These are phyloP conservation scores for Rhinoderma darwinii DNA, from an alignment of 2,113 vertebrate species.

Conservation along the genomic window DNA sequence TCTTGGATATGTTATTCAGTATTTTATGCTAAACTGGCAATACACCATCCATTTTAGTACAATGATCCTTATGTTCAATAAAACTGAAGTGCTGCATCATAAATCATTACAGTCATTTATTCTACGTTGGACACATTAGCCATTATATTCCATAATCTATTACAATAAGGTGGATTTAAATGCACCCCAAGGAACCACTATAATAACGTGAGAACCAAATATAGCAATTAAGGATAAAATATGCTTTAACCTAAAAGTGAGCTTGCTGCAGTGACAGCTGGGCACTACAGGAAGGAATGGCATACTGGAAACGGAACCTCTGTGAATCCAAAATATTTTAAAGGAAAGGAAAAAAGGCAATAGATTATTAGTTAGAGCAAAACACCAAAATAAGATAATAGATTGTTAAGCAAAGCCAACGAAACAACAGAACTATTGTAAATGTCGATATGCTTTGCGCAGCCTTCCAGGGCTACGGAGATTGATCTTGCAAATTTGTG, in stretches of 20 bases:
- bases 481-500: neutral
- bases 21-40: constrained; percentile 88
- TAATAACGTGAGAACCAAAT: constrained; percentile 85
- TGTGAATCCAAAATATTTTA: constrained; percentile 35
- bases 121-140: constrained; percentile 87
- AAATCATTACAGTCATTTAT: constrained; percentile 87
- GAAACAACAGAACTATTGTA: neutral
- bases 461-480: neutral
- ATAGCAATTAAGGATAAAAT: constrained; percentile 85
- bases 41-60: constrained; percentile 86
- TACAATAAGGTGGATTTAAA: constrained; percentile 88
- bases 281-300: constrained; percentile 76
- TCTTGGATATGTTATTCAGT: constrained; percentile 84
- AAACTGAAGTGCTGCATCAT: constrained; percentile 84
- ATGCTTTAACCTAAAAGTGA: constrained; percentile 82
- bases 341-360: constrained; percentile 3
- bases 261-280: constrained; percentile 73
- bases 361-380: neutral
- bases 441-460: neutral
- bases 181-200: constrained; percentile 84
- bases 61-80: constrained; percentile 90
- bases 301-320: constrained; percentile 66
- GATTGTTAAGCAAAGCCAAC: neutral
- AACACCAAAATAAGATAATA: neutral
- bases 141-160: constrained; percentile 86